phyloP scores from a whole-genome alignment of 2,113 vertebrate species.

The Leiothrix lutea region DNA sequence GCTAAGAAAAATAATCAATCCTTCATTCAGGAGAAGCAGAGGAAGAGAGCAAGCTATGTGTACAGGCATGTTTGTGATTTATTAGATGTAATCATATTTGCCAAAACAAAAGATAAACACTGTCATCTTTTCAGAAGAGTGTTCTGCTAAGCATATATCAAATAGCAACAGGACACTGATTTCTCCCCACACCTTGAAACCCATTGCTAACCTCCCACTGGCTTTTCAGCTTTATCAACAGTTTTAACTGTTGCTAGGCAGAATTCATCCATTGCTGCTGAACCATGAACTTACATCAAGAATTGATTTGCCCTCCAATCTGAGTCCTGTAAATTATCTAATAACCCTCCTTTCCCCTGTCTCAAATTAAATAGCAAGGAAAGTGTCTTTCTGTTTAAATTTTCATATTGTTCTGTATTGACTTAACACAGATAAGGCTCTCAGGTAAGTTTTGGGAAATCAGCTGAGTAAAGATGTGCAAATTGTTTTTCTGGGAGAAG shows the following conservation, averaged over 20 bases:
- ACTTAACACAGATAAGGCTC: background rate
- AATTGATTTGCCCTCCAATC: background rate
- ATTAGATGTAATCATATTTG: background rate
- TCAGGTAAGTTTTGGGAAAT: background rate
- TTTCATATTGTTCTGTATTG: background rate
- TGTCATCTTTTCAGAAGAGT: background rate
- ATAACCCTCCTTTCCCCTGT: background rate
- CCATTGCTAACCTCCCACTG: background rate
- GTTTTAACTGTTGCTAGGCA: background rate
- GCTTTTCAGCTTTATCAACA: background rate
- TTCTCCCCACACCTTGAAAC: background rate
- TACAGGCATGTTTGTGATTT: background rate
- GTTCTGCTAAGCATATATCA: background rate
- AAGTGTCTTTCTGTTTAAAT: slow-evolving; percentile 10
- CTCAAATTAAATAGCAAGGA: background rate
- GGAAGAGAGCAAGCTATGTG: background rate
- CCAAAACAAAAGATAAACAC: background rate
- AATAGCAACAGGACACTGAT: background rate
- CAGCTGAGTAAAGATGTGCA: background rate
- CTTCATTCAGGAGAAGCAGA: background rate
- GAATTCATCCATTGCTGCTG: background rate
- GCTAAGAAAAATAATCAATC: background rate
- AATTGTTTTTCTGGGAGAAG: slow-evolving; percentile 13
- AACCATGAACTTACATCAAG: background rate
- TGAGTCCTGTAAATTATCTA: background rate